phyloP scores from a whole-genome alignment of 2,113 vertebrate genomes.

The Lagopus muta region DNA sequence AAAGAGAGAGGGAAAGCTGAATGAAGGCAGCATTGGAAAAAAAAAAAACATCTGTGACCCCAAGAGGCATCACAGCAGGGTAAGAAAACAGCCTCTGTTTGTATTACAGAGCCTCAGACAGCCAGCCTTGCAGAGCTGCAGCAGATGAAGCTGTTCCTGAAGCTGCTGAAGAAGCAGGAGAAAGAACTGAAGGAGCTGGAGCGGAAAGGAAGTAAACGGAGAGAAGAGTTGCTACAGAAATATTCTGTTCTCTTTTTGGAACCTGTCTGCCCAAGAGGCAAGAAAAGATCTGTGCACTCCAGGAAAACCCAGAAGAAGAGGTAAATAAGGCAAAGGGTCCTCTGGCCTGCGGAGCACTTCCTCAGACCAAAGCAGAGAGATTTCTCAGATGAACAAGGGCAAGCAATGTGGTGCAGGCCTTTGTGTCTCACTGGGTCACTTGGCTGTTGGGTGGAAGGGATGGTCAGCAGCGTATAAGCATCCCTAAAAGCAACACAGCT shows the following conservation, averaged over 20 bases:
- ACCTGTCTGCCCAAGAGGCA: constrained; percentile 69
- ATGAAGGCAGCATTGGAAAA: background rate
- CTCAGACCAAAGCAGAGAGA: background rate
- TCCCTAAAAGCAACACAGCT: background rate
- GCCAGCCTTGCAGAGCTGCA: constrained; percentile 85
- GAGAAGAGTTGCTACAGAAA: constrained; percentile 88
- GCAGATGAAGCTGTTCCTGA: constrained; percentile 87
- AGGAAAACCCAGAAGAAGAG: constrained; percentile 80
- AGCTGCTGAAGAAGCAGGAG: constrained; percentile 91
- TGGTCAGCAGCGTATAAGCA: background rate
- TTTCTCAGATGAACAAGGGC: background rate
- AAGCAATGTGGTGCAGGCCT: background rate
- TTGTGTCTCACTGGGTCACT: background rate
- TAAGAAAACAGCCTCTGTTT: background rate
- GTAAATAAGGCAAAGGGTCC: constrained; percentile 38
- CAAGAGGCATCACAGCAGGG: background rate
- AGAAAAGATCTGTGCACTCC: constrained; percentile 52
- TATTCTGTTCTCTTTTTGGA: constrained; percentile 75
- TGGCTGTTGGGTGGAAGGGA: rapidly evolving
- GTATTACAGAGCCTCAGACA: constrained; percentile 82
- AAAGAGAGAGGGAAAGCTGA: background rate
- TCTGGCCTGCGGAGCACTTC: background rate
- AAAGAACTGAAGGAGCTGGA: constrained; percentile 90
- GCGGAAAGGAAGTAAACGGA: constrained; percentile 84
- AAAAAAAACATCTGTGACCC: background rate